Percentiles rank a stretch among this genome's conserved stretches.
Conservation (phyloP, 2,797 vertebrate genomes). For the Phylloscopus collybita region DNA sequence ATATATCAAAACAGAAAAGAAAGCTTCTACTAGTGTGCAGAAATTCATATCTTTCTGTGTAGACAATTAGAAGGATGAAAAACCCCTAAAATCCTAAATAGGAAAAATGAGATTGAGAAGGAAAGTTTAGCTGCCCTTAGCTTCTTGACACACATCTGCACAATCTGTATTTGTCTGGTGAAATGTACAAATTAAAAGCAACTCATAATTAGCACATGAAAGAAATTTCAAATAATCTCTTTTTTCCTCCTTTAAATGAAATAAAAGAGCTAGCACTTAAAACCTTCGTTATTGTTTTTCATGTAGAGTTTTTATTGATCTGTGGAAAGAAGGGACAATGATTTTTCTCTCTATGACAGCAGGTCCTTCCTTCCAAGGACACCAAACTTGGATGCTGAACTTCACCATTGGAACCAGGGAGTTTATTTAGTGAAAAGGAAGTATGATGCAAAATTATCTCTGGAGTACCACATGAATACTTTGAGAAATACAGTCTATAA, state of each 20-base stretch:
- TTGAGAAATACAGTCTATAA: not conserved
- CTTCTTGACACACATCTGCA: not conserved
- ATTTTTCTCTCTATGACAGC: not conserved
- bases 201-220: not conserved
- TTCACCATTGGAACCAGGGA: not conserved
- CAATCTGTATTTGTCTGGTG: not conserved
- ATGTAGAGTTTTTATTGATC: not conserved
- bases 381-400: not conserved
- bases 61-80: not conserved
- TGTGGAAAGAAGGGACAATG: not conserved
- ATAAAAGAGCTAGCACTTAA: not conserved
- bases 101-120: not conserved
- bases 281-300: not conserved
- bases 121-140: not conserved
- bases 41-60: not conserved
- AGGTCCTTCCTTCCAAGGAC: not conserved
- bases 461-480: not conserved
- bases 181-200: not conserved
- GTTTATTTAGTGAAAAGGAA: not conserved
- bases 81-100: not conserved
- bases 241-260: not conserved
- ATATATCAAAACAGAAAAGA: not conserved
- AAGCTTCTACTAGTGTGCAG: not conserved
- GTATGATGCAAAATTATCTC: not conserved
- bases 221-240: not conserved